Conservation (phyloP, 2,797 vertebrate genomes). For the Peromyscus attwateri region DNA sequence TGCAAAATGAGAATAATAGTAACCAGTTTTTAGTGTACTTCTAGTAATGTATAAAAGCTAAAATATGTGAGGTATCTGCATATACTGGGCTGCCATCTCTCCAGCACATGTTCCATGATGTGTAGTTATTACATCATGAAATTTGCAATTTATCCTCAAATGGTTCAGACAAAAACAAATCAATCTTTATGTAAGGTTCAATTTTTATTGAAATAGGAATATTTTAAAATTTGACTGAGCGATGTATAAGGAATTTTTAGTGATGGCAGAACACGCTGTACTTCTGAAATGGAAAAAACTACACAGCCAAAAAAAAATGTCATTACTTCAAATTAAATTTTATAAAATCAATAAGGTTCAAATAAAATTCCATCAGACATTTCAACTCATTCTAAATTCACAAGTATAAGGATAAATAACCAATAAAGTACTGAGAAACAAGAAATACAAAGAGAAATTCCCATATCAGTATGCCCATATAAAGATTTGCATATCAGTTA, state of each 20-base stretch:
- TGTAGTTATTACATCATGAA: neutral
- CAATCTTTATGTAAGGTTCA: neutral
- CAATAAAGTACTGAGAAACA: neutral
- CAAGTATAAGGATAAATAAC: neutral
- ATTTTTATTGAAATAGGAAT: neutral
- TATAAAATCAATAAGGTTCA: neutral
- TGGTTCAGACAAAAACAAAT: neutral
- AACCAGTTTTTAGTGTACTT: neutral
- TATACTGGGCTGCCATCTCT: neutral
- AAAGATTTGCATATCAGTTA: slow-evolving; percentile 21
- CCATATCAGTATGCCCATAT: neutral
- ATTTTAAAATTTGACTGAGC: neutral
- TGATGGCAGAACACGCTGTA: neutral
- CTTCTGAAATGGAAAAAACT: neutral
- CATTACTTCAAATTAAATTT: slow-evolving; percentile 14
- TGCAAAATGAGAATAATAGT: neutral
- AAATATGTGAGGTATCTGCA: neutral
- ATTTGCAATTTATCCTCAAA: neutral
- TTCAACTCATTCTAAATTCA: neutral
- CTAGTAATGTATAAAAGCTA: neutral
- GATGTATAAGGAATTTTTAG: neutral
- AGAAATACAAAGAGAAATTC: neutral
- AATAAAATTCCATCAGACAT: slow-evolving; percentile 18
- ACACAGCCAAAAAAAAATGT: neutral
- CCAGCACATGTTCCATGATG: neutral